Percentiles rank a stretch among this genome's conserved stretches.
Evolutionary conservation across 1,140 invertebrate species (phyloP).

Genomic region (Microplitis demolitor): DNA sequence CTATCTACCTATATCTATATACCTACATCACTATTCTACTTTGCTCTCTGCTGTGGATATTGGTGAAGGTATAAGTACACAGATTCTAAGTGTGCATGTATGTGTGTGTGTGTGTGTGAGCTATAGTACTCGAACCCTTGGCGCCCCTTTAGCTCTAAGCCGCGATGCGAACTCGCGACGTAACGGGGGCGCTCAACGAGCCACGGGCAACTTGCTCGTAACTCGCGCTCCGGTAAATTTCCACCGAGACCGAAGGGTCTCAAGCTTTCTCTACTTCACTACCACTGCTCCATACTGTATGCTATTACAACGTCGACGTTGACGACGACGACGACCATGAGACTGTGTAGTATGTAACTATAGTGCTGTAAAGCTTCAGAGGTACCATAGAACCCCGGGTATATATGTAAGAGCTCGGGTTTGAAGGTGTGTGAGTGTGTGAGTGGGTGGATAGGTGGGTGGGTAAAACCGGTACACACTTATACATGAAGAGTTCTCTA

Average conservation of each 20-base stretch:
- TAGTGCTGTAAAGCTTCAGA: too few species aligned
- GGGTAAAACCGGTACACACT: too few species aligned
- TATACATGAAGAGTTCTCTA: not conserved
- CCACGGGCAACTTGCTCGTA: conserved; percentile 33
- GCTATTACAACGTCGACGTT: too few species aligned
- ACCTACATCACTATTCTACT: too few species aligned
- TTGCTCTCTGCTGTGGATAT: not conserved
- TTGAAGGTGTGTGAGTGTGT: not conserved
- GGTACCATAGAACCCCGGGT: not conserved
- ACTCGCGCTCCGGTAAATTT: conserved; percentile 38
- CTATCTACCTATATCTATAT: too few species aligned
- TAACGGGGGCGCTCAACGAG: conserved; percentile 23
- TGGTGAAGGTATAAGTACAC: too few species aligned
- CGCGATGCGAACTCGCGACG: conserved; percentile 23
- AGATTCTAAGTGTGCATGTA: too few species aligned
- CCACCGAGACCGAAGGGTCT: conserved; percentile 28
- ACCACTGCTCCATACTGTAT: too few species aligned
- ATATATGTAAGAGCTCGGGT: too few species aligned
- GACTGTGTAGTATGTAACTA: too few species aligned
- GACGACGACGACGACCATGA: too few species aligned
- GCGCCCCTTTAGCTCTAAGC: conserved; percentile 34
- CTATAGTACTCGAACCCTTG: conserved; percentile 28
- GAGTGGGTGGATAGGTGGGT: not conserved
- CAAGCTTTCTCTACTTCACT: not conserved
- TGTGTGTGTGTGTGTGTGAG: not conserved